Conservation (phyloP, 2,113 vertebrate genomes). For the Machaerirhynchus nigripectus region DNA sequence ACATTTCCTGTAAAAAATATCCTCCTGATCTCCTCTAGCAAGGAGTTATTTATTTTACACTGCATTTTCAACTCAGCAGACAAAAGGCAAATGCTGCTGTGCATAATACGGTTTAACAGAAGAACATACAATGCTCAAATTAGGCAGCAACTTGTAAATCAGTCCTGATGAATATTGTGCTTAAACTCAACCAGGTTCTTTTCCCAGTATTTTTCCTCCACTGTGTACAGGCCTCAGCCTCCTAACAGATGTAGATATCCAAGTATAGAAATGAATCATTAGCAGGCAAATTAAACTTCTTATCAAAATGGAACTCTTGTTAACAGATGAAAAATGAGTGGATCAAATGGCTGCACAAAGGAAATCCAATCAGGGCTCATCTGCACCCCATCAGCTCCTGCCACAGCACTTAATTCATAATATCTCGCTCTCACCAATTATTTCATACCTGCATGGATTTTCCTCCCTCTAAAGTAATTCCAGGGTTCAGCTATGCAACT, state of each 20-base stretch:
- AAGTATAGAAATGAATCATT: constrained; percentile 35
- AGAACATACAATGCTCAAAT: neutral
- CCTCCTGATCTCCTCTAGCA: neutral
- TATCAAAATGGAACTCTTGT: constrained; percentile 30
- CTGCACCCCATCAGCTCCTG: neutral
- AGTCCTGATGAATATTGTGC: neutral
- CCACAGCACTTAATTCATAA: neutral
- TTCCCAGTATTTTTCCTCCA: neutral
- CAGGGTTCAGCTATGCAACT: neutral
- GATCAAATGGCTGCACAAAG: neutral
- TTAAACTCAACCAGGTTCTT: neutral
- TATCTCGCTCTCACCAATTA: neutral
- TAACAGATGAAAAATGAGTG: constrained; percentile 6
- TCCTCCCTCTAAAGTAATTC: constrained; percentile 20
- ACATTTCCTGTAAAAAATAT: neutral
- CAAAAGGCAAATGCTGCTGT: neutral
- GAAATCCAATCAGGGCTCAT: constrained; percentile 15
- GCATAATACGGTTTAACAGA: neutral
- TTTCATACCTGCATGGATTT: neutral
- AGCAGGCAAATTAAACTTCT: constrained; percentile 45
- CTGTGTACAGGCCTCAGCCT: neutral
- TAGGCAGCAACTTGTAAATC: neutral
- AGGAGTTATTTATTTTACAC: neutral
- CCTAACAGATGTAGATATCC: neutral
- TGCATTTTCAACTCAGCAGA: neutral